A percentile compares a stretch with the other conserved stretches of the same genome.
These are phyloP conservation scores for Harpagifer antarcticus DNA, from an alignment of 2,797 vertebrate genomes.

Conservation along the genomic window DNA sequence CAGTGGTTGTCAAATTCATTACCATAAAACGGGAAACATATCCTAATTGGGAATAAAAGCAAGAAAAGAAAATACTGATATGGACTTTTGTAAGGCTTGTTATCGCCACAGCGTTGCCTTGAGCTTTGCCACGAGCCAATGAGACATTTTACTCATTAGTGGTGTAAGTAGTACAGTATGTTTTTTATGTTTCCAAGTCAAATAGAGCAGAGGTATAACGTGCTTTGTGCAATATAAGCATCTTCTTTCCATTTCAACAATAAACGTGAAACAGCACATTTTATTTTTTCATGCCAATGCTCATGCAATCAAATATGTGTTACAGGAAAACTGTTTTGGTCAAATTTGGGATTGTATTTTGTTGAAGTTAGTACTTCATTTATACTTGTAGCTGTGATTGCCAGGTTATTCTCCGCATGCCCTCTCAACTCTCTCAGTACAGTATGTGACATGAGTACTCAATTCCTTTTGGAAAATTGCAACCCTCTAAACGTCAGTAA, in stretches of 20 bases:
- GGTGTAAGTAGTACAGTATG: constrained; percentile 70
- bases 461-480: constrained; percentile 71
- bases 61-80: constrained; percentile 52
- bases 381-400: constrained; percentile 32
- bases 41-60: constrained; percentile 74
- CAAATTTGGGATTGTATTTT: not conserved
- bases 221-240: constrained; percentile 27
- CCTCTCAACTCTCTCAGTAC: constrained; percentile 17
- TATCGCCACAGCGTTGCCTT: constrained; percentile 59
- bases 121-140: constrained; percentile 66
- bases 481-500: constrained; percentile 60
- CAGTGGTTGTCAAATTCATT: constrained; percentile 76
- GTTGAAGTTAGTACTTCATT: constrained; percentile 17
- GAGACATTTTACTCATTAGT: constrained; percentile 74
- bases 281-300: not conserved
- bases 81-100: constrained; percentile 59
- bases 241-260: constrained; percentile 21
- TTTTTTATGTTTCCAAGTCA: constrained; percentile 62
- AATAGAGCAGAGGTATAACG: constrained; percentile 44
- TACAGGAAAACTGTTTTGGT: not conserved
- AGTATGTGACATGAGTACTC: constrained; percentile 50
- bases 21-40: constrained; percentile 62
- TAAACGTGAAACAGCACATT: constrained; percentile 13
- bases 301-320: constrained; percentile 9
- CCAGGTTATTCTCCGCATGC: constrained; percentile 3